These are phyloP conservation scores for Dufourea novaeangliae DNA, from an alignment of 1,140 invertebrate genomes.

Conservation along the genomic window DNA sequence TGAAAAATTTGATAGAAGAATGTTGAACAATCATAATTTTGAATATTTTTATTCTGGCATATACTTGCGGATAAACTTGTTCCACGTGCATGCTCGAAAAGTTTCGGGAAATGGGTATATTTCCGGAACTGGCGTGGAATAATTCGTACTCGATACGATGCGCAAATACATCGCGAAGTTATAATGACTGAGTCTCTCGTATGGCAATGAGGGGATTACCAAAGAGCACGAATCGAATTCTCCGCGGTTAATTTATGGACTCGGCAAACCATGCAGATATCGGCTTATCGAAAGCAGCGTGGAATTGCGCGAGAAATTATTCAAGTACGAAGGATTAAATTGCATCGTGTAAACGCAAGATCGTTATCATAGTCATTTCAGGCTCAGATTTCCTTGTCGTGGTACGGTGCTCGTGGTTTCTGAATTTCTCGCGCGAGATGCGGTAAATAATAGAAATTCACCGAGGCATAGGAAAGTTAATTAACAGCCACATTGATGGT, in stretches of 20 bases:
- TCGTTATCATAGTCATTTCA: constrained; percentile 4
- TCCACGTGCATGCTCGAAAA: neutral
- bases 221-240: constrained; percentile 62
- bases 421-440: neutral
- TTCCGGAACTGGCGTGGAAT: neutral
- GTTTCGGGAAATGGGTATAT: neutral
- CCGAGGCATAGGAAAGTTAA: neutral
- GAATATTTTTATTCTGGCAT: too few species aligned
- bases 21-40: too few species aligned
- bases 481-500: too few species aligned
- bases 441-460: neutral
- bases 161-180: constrained; percentile 55
- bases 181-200: constrained; percentile 59
- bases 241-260: constrained; percentile 63
- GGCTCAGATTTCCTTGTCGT: too few species aligned
- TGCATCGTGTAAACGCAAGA: constrained; percentile 44
- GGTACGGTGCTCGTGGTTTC: too few species aligned
- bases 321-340: constrained; percentile 55
- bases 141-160: constrained; percentile 16
- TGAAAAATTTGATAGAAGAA: too few species aligned
- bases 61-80: neutral
- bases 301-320: constrained; percentile 54
- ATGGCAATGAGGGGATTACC: constrained; percentile 62
- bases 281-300: constrained; percentile 56
- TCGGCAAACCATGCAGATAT: constrained; percentile 58